Evolutionary conservation across 2,888 invertebrate species (phyloP).

Genomic region (Cyaniris semiargus): DNA sequence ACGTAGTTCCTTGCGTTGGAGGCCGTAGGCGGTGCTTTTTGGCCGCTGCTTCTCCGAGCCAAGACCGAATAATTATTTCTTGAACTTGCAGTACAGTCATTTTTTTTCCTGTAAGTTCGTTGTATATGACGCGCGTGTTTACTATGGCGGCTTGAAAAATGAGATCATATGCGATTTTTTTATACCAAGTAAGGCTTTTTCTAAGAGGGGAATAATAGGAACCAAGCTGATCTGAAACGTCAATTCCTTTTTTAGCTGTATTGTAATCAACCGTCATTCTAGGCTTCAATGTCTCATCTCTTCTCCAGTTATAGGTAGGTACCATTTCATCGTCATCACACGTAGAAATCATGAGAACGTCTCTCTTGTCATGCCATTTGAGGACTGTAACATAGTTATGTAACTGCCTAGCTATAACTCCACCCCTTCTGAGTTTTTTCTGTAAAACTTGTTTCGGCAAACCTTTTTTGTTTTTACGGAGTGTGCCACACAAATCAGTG

Average conservation of each 20-base stretch:
- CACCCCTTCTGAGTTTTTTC: conserved; percentile 31
- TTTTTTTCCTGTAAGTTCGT: conserved; percentile 13
- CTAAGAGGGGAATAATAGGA: conserved; percentile 36
- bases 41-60: conserved; percentile 27
- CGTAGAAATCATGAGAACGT: conserved; percentile 31
- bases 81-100: conserved; percentile 26
- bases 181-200: conserved; percentile 22
- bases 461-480: conserved; percentile 34
- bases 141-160: conserved; percentile 30
- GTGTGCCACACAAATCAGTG: too few species aligned
- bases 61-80: conserved; percentile 23
- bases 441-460: conserved; percentile 34
- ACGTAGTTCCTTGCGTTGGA: conserved; percentile 30
- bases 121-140: conserved; percentile 30
- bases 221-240: conserved; percentile 36
- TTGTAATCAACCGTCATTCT: conserved; percentile 39
- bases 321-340: conserved; percentile 31
- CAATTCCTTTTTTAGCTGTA: conserved; percentile 39
- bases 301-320: conserved; percentile 27
- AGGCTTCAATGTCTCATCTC: conserved; percentile 35
- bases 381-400: conserved; percentile 18
- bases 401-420: conserved; percentile 29
- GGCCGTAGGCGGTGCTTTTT: conserved; percentile 27
- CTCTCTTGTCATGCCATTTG: conserved; percentile 26
- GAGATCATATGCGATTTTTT: conserved; percentile 29